phyloP scores from a whole-genome alignment of 2,888 invertebrate genomes.

The Cosmopolites sordidus region DNA sequence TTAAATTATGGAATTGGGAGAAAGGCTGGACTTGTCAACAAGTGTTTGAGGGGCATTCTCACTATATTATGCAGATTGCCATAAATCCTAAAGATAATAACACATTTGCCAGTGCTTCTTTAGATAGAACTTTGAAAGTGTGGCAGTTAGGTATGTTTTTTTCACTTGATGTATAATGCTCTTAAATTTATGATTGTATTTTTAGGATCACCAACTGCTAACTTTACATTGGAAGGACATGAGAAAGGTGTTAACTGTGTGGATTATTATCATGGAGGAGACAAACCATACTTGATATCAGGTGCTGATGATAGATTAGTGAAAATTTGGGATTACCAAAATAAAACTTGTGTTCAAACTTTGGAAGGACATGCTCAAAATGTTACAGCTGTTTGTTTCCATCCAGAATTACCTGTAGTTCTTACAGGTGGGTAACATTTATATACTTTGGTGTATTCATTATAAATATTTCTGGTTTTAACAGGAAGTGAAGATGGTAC shows the following conservation, averaged over 20 bases:
- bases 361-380: conserved; percentile 96
- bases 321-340: conserved; percentile 99
- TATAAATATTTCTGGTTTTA: not conserved
- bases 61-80: conserved; percentile 99
- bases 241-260: conserved; percentile 99
- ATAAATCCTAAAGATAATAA: conserved; percentile 99
- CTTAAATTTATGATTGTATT: not conserved
- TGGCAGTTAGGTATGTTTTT: conserved; percentile 72
- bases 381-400: conserved; percentile 92
- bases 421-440: conserved; percentile 24
- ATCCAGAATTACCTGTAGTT: conserved; percentile 95
- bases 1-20: conserved; percentile 99
- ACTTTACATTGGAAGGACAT: conserved; percentile 97
- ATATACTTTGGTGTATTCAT: not conserved
- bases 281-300: conserved; percentile 97
- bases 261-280: conserved; percentile 96
- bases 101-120: conserved; percentile 98
- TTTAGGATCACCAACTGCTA: conserved; percentile 86
- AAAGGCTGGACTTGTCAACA: conserved; percentile 97
- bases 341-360: conserved; percentile 98
- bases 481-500: conserved; percentile 95
- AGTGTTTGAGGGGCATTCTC: conserved; percentile 98
- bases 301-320: conserved; percentile 97
- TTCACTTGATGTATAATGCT: not conserved
- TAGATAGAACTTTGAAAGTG: conserved; percentile 94